These are phyloP conservation scores for Sphaerophoria taeniata DNA, from an alignment of 2,888 invertebrate genomes.

Conservation along the genomic window DNA sequence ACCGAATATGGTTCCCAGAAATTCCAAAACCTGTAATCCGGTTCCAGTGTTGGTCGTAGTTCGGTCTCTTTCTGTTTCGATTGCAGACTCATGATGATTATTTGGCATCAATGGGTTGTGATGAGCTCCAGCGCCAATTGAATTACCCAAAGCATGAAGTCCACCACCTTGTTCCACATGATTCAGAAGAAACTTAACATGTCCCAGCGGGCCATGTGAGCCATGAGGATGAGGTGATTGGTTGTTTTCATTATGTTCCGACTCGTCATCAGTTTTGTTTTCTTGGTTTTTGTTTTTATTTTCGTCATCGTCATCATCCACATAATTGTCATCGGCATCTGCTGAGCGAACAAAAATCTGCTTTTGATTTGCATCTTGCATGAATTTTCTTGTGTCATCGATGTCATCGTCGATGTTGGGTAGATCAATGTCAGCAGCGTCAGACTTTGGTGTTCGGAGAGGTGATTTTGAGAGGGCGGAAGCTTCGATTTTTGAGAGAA, in stretches of 20 bases:
- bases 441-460: not conserved
- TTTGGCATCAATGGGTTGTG: slow-evolving; percentile 27
- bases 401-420: slow-evolving; percentile 31
- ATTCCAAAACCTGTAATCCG: slow-evolving; percentile 79
- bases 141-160: slow-evolving; percentile 32
- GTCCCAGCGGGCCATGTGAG: slow-evolving; percentile 76
- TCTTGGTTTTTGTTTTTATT: slow-evolving; percentile 15
- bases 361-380: slow-evolving; percentile 11
- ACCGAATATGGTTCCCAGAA: slow-evolving; percentile 79
- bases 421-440: slow-evolving; percentile 12
- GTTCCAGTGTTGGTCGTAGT: slow-evolving; percentile 78
- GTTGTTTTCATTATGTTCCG: slow-evolving; percentile 41
- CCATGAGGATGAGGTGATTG: slow-evolving; percentile 59
- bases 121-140: slow-evolving; percentile 7
- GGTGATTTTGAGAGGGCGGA: slow-evolving; percentile 34
- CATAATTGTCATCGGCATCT: slow-evolving; percentile 63
- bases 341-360: slow-evolving; percentile 56
- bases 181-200: slow-evolving; percentile 80
- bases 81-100: slow-evolving; percentile 55
- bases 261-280: slow-evolving; percentile 42
- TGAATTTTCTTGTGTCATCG: slow-evolving; percentile 26
- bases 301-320: slow-evolving; percentile 35
- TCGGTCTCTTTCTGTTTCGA: slow-evolving; percentile 78
- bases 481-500: slow-evolving; percentile 63
- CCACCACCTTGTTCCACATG: slow-evolving; percentile 78